A percentile compares a stretch with the other conserved stretches of the same genome.
phyloP scores from a whole-genome alignment of 1,140 invertebrate species.

The Calephelis virginiensis region DNA sequence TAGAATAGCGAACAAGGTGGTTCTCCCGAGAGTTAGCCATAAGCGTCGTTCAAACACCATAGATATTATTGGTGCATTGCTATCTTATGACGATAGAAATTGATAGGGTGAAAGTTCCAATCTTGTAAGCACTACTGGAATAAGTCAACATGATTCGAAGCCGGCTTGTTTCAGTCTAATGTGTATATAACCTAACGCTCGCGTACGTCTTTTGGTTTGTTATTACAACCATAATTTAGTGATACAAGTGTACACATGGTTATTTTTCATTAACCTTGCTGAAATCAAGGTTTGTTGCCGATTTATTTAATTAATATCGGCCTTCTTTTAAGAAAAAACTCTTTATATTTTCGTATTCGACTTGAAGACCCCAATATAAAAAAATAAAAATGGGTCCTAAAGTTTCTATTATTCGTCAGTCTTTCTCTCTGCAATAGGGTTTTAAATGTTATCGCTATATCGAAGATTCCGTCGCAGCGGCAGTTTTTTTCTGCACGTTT shows the following conservation, averaged over 20 bases:
- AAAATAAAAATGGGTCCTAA: not conserved
- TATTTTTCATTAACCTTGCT: slow-evolving; percentile 18
- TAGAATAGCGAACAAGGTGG: too few species aligned
- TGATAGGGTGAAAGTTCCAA: too few species aligned
- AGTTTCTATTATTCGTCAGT: not conserved
- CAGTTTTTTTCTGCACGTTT: too few species aligned
- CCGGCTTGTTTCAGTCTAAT: not conserved
- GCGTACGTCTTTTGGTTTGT: slow-evolving; percentile 5
- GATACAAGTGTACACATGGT: slow-evolving; percentile 16
- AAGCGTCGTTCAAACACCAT: too few species aligned
- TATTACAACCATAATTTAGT: slow-evolving; percentile 18
- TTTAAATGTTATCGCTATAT: slow-evolving; percentile 2
- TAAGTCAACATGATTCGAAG: too few species aligned
- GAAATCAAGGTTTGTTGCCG: not conserved
- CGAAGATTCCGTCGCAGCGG: not conserved
- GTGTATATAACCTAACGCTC: not conserved
- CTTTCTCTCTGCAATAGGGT: not conserved
- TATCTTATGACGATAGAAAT: too few species aligned
- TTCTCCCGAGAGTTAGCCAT: too few species aligned
- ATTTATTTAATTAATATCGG: not conserved
- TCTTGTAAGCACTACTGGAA: too few species aligned
- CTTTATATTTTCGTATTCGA: not conserved
- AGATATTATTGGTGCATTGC: too few species aligned
- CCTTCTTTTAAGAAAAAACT: not conserved
- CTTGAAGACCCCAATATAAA: too few species aligned